Percentiles rank a stretch among this genome's conserved stretches.
Evolutionary conservation across 2,113 vertebrate genomes (phyloP).

Genomic region (Tenebrosternarchus preto): DNA sequence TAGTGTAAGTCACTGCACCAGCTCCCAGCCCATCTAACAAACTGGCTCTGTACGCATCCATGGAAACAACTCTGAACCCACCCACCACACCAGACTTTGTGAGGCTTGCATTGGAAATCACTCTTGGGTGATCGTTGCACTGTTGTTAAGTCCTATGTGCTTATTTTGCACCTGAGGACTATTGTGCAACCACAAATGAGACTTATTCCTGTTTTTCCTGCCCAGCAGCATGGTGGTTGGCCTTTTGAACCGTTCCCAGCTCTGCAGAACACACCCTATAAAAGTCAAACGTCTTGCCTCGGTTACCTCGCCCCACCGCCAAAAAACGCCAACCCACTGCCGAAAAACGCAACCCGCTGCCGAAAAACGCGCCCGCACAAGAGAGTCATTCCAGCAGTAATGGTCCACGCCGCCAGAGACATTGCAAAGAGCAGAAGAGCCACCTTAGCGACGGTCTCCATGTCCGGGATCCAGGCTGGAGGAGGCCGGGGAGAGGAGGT

Average conservation of each 20-base stretch:
- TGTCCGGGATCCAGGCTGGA: no score
- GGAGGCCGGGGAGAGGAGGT: neutral
- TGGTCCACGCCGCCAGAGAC: no score
- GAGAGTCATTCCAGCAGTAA: no score
- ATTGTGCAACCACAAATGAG: constrained; percentile 72
- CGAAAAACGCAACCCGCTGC: no score
- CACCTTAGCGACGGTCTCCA: no score
- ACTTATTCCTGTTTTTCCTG: constrained; percentile 80
- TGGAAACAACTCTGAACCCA: neutral
- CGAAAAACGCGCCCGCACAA: no score
- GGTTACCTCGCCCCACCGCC: neutral
- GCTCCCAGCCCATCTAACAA: no score
- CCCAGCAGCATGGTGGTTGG: constrained; percentile 69
- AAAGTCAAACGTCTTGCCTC: constrained; percentile 22
- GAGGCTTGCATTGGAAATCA: neutral
- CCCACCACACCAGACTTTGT: neutral
- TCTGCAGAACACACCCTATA: constrained; percentile 50
- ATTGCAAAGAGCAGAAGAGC: no score
- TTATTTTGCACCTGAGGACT: constrained; percentile 55
- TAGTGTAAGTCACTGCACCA: neutral
- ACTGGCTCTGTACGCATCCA: no score
- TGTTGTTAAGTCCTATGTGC: constrained; percentile 30
- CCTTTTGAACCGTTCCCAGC: constrained; percentile 55
- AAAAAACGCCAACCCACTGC: no score
- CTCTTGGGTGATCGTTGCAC: neutral